phyloP scores from a whole-genome alignment of 1,140 invertebrate species.

The Macrobrachium rosenbergii region DNA sequence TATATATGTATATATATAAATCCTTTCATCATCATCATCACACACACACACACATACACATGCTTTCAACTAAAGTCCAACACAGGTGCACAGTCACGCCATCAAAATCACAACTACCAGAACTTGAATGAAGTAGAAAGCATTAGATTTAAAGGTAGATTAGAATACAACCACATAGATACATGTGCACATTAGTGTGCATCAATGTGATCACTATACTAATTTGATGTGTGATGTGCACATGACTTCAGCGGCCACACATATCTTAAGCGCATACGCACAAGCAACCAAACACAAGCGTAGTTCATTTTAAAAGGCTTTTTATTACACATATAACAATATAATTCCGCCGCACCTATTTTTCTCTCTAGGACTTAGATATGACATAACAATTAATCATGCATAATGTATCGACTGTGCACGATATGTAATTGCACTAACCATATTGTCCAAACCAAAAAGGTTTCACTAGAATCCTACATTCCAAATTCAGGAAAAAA shows the following conservation, averaged over 20 bases:
- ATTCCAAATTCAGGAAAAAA: background rate
- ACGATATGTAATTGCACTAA: background rate
- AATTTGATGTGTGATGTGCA: too few relatives aligned
- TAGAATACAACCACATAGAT: background rate
- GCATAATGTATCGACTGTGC: background rate
- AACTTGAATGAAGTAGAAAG: background rate
- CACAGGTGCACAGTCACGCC: background rate
- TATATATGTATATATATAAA: background rate
- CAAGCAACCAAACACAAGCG: conserved; percentile 16
- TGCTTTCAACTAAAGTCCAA: background rate
- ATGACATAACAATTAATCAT: conserved; percentile 31
- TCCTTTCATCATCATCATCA: too few relatives aligned
- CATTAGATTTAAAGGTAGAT: background rate
- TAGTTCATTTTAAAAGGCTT: conserved; percentile 16
- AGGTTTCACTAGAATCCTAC: conserved; percentile 10
- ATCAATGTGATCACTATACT: too few relatives aligned
- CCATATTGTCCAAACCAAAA: background rate
- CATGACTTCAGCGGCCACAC: too few relatives aligned
- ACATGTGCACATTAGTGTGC: too few relatives aligned
- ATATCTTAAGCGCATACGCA: too few relatives aligned
- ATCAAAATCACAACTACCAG: background rate
- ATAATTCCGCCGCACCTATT: background rate
- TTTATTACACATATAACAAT: conserved; percentile 6
- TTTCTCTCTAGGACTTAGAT: conserved; percentile 24
- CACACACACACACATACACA: conserved; percentile 24